These are phyloP conservation scores for Acanthococcus lagerstroemiae DNA, from an alignment of 2,888 invertebrate species.

Conservation along the genomic window DNA sequence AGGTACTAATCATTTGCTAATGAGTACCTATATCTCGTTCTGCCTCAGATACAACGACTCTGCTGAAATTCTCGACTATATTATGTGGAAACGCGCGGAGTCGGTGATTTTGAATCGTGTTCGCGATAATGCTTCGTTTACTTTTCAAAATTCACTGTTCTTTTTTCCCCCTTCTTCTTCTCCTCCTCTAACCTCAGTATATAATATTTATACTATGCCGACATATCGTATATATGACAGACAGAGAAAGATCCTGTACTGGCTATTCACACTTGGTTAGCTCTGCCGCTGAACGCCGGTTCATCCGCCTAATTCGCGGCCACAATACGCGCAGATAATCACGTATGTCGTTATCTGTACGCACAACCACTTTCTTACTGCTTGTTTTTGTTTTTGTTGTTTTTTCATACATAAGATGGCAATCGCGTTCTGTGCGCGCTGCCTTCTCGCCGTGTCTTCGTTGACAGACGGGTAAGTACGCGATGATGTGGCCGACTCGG, in stretches of 20 bases:
- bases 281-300: too few species aligned
- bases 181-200: background rate
- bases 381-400: too few species aligned
- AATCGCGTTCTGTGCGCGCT: too few species aligned
- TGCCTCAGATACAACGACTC: constrained; percentile 2
- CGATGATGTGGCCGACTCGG: background rate
- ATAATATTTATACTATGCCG: background rate
- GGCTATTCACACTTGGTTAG: too few species aligned
- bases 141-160: background rate
- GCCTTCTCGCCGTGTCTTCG: too few species aligned
- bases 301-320: background rate
- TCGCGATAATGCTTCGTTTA: background rate
- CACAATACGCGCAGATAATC: background rate
- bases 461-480: background rate
- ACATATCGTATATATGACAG: too few species aligned
- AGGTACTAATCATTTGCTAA: constrained; percentile 9
- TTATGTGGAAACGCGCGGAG: too few species aligned
- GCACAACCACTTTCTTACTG: background rate
- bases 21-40: constrained; percentile 11
- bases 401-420: too few species aligned
- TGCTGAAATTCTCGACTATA: too few species aligned
- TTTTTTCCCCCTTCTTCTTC: background rate
- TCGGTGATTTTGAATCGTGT: background rate
- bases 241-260: too few species aligned
- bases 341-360: background rate